These are phyloP conservation scores for Peromyscus leucopus DNA, from an alignment of 2,113 vertebrate genomes.

Conservation along the genomic window DNA sequence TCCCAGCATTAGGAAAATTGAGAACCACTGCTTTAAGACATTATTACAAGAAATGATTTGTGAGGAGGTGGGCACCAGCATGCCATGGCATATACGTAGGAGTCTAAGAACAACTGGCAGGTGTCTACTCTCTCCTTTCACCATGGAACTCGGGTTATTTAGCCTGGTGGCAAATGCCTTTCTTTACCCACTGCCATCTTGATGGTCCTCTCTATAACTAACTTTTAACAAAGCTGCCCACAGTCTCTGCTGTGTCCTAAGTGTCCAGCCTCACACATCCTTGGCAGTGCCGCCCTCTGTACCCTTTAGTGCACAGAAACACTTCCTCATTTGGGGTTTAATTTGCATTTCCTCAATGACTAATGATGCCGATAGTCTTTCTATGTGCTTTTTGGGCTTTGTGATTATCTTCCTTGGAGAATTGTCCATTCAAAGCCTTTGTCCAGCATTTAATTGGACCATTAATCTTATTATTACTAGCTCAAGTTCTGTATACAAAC, in stretches of 20 bases:
- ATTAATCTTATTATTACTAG: background rate
- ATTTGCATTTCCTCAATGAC: background rate
- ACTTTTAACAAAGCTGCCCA: background rate
- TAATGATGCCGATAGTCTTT: fast-evolving
- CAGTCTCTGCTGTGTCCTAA: fast-evolving
- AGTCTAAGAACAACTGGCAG: background rate
- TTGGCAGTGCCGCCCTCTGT: fast-evolving
- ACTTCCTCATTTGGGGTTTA: background rate
- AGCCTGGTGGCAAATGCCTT: background rate
- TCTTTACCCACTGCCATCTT: background rate
- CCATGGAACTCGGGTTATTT: no score
- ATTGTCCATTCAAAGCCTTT: background rate
- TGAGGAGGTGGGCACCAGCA: background rate
- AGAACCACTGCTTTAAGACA: background rate
- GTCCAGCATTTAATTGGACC: background rate
- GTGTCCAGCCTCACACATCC: fast-evolving
- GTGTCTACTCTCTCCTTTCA: background rate
- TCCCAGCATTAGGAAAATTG: background rate
- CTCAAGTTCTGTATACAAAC: background rate
- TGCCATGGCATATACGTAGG: background rate
- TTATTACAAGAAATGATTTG: background rate
- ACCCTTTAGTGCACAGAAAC: fast-evolving
- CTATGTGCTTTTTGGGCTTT: background rate
- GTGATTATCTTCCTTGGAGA: constrained; percentile 4
- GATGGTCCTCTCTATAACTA: background rate